These are phyloP conservation scores for Sakesphorus luctuosus DNA, from an alignment of 2,113 vertebrate species.

Conservation along the genomic window DNA sequence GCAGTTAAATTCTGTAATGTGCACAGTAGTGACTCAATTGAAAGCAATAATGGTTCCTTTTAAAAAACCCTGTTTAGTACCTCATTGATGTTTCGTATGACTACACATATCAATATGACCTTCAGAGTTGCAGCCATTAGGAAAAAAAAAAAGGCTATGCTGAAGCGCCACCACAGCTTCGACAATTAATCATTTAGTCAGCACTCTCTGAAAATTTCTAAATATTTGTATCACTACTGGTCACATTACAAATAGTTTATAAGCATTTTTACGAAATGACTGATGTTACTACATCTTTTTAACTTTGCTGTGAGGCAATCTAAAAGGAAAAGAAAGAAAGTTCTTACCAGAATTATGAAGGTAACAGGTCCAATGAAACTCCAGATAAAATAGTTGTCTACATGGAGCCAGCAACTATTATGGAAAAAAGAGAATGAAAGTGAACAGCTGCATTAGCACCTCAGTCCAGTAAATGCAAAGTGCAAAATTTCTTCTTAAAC, in stretches of 20 bases:
- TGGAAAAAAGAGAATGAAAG: slow-evolving; percentile 17
- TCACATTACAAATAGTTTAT: not conserved
- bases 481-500: not conserved
- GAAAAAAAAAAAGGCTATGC: slow-evolving; percentile 4
- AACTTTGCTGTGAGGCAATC: not conserved
- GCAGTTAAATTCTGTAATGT: slow-evolving; percentile 13
- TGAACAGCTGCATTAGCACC: not conserved
- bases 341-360: slow-evolving; percentile 97
- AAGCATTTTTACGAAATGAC: not conserved
- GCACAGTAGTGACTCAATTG: not conserved
- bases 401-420: slow-evolving; percentile 93
- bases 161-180: slow-evolving; percentile 13
- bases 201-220: slow-evolving; percentile 11
- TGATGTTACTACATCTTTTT: not conserved
- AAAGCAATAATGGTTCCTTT: slow-evolving; percentile 7
- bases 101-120: slow-evolving; percentile 21
- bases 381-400: slow-evolving; percentile 99
- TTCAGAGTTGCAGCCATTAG: slow-evolving; percentile 41
- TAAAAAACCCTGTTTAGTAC: not conserved
- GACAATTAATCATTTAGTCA: slow-evolving; percentile 45
- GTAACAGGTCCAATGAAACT: slow-evolving; percentile 98
- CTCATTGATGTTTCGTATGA: slow-evolving; percentile 37
- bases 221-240: slow-evolving; percentile 30
- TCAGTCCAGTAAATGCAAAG: not conserved
- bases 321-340: not conserved